Evolutionary conservation across 2,888 invertebrate species (phyloP).

Genomic region (Parnassius apollo): DNA sequence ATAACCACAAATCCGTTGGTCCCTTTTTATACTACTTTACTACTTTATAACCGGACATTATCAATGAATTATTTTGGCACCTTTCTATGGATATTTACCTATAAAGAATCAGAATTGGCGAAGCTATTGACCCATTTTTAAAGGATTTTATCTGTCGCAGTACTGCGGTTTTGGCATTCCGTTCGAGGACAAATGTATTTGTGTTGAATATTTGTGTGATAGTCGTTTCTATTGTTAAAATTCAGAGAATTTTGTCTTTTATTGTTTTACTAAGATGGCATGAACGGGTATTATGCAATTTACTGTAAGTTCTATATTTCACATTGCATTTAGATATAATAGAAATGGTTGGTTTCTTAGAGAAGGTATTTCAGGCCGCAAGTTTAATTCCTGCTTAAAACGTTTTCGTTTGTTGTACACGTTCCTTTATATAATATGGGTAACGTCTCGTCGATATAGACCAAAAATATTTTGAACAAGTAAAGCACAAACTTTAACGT

Average conservation of each 20-base stretch:
- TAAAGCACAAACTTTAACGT: too few relatives aligned
- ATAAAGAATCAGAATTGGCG: slow-evolving; percentile 21
- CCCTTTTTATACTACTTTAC: slow-evolving; percentile 50
- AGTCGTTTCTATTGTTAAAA: slow-evolving; percentile 18
- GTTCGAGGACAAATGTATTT: slow-evolving; percentile 26
- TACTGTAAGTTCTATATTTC: slow-evolving; percentile 10
- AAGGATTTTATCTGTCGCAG: slow-evolving; percentile 23
- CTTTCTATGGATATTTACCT: slow-evolving; percentile 20
- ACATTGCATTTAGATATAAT: not conserved
- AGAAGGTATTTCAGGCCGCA: not conserved
- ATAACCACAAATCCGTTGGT: slow-evolving; percentile 58
- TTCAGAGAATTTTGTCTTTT: slow-evolving; percentile 24
- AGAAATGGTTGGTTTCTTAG: not conserved
- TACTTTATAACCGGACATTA: slow-evolving; percentile 52
- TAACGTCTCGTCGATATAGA: too few relatives aligned
- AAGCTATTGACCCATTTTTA: slow-evolving; percentile 27
- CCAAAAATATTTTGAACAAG: too few relatives aligned
- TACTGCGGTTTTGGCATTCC: slow-evolving; percentile 27
- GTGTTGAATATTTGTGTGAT: slow-evolving; percentile 26
- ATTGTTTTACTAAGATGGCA: slow-evolving; percentile 16
- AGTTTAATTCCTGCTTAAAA: too few relatives aligned
- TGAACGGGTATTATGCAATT: slow-evolving; percentile 17
- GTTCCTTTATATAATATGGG: too few relatives aligned
- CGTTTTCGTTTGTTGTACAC: too few relatives aligned
- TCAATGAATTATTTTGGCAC: slow-evolving; percentile 40